Conservation (phyloP, 2,113 vertebrate genomes). For the Caranx melampygus region DNA sequence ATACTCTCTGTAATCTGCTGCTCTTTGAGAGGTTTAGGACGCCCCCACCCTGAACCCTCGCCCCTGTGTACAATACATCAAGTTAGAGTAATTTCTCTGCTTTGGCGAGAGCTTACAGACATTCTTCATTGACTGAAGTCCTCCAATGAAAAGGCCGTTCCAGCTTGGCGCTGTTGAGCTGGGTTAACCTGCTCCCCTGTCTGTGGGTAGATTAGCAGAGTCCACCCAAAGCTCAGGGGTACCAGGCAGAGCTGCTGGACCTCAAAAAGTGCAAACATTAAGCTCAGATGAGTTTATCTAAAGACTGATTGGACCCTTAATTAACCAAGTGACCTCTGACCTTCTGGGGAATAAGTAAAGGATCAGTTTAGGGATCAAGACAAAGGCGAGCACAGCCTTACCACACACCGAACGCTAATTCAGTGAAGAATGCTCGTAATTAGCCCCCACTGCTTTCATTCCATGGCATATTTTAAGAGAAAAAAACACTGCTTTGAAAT, state of each 20-base stretch:
- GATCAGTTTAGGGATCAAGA: constrained; percentile 95
- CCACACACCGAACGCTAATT: constrained; percentile 95
- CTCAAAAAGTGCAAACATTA: constrained; percentile 90
- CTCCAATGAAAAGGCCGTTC: constrained; percentile 89
- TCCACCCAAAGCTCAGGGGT: constrained; percentile 89
- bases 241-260: constrained; percentile 92
- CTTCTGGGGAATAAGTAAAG: constrained; percentile 93
- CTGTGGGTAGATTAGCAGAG: constrained; percentile 91
- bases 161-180: constrained; percentile 87
- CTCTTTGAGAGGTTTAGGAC: constrained; percentile 84
- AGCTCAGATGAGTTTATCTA: constrained; percentile 94
- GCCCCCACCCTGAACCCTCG: constrained; percentile 72
- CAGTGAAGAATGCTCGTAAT: constrained; percentile 97
- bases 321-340: constrained; percentile 95
- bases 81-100: constrained; percentile 84
- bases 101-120: constrained; percentile 91
- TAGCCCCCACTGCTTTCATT: constrained; percentile 91
- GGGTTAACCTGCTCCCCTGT: constrained; percentile 87
- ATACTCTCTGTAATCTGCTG: constrained; percentile 75
- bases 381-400: constrained; percentile 89
- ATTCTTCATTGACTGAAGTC: constrained; percentile 92
- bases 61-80: constrained; percentile 80
- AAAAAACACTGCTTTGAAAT: constrained; percentile 87
- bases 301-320: constrained; percentile 91
- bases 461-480: constrained; percentile 89